A percentile compares a stretch with the other conserved stretches of the same genome.
phyloP scores from a whole-genome alignment of 2,113 vertebrate genomes.

The Cathartes aura region DNA sequence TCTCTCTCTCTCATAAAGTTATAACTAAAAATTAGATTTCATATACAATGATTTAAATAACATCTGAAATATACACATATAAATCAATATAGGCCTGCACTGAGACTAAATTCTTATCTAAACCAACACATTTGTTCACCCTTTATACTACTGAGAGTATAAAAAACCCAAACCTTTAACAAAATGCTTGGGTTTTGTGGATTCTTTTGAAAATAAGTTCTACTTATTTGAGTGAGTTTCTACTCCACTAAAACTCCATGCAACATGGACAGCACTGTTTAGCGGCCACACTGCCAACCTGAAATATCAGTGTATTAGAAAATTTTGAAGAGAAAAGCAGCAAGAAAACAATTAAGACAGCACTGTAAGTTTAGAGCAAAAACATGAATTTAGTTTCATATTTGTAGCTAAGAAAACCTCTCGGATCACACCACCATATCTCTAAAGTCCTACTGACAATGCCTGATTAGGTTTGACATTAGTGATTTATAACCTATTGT shows the following conservation, averaged over 20 bases:
- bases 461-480: conserved; percentile 26
- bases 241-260: neutral
- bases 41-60: neutral
- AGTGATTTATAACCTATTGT: conserved; percentile 62
- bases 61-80: neutral
- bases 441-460: neutral
- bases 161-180: neutral
- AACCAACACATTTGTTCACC: conserved; percentile 32
- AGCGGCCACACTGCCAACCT: neutral
- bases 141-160: neutral
- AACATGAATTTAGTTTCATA: neutral
- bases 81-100: neutral
- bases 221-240: neutral
- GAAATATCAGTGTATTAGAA: neutral
- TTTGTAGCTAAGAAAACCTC: neutral
- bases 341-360: neutral
- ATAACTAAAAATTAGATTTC: neutral
- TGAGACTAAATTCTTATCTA: neutral
- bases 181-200: neutral
- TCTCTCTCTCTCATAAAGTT: neutral
- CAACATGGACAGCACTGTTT: neutral
- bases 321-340: neutral
- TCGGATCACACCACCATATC: neutral
- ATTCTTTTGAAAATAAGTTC: neutral
- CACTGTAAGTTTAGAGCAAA: neutral